Conservation (phyloP, 2,113 vertebrate species). For the Ailurus styani region DNA sequence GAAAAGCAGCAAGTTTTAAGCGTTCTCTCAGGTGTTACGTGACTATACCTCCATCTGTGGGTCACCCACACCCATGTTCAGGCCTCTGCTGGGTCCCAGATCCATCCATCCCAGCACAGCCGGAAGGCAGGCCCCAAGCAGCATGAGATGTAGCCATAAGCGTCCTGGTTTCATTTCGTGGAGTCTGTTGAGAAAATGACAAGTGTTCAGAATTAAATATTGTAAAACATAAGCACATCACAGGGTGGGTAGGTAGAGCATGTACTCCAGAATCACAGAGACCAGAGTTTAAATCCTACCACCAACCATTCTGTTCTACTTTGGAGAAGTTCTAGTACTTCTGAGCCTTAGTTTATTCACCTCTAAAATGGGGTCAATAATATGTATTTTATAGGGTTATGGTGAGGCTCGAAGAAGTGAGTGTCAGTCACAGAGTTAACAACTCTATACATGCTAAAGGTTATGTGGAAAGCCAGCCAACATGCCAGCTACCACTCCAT, state of each 20-base stretch:
- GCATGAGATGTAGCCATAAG: slow-evolving; percentile 83
- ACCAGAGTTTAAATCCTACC: not conserved
- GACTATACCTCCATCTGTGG: slow-evolving; percentile 82
- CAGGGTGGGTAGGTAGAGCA: rapidly evolving
- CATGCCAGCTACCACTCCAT: not conserved
- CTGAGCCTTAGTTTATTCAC: not conserved
- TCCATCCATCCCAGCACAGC: slow-evolving; percentile 83
- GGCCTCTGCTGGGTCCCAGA: slow-evolving; percentile 71
- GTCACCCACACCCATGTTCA: slow-evolving; percentile 51
- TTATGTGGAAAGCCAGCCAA: not conserved
- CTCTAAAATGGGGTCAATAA: not conserved
- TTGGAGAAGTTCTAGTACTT: not conserved
- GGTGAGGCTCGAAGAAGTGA: not conserved
- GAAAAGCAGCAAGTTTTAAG: not conserved
- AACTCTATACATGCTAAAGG: not conserved
- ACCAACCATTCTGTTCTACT: not conserved
- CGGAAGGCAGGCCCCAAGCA: slow-evolving; percentile 83
- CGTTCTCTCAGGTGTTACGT: not conserved
- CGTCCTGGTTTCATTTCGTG: slow-evolving; percentile 85
- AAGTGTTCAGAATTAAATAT: not conserved
- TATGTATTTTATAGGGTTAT: rapidly evolving
- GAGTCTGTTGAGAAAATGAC: slow-evolving; percentile 78
- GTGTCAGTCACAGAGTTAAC: not conserved
- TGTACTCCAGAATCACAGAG: not conserved
- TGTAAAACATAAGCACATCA: not conserved